Conservation (phyloP, 2,797 vertebrate genomes). For the Epinephelus awoara region DNA sequence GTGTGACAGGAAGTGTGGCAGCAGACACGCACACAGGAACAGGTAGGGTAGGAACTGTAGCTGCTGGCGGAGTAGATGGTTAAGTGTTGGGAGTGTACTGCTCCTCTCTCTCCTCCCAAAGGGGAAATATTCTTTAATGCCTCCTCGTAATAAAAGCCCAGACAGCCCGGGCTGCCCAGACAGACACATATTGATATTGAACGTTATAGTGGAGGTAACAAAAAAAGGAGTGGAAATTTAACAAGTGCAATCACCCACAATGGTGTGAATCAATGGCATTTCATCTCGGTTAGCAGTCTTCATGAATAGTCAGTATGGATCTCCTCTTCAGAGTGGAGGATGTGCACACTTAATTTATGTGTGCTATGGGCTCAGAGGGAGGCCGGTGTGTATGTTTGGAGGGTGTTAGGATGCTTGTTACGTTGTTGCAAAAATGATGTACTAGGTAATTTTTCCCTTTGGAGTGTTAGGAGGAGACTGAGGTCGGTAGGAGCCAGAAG, state of each 20-base stretch:
- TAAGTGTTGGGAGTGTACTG: neutral
- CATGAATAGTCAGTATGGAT: slow-evolving; percentile 26
- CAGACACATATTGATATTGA: slow-evolving; percentile 17
- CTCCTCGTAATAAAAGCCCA: slow-evolving; percentile 26
- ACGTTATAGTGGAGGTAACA: slow-evolving; percentile 19
- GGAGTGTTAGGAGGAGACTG: too few species aligned
- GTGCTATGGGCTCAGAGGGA: neutral
- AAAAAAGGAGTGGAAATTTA: slow-evolving; percentile 30
- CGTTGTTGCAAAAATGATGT: neutral
- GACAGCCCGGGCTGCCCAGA: slow-evolving; percentile 10
- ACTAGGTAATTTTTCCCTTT: too few species aligned
- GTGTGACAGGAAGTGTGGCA: neutral
- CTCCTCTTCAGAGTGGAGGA: neutral
- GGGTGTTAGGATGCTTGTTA: neutral
- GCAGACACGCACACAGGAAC: neutral
- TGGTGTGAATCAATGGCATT: slow-evolving; percentile 30
- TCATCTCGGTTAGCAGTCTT: slow-evolving; percentile 14
- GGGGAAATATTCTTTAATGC: slow-evolving; percentile 33
- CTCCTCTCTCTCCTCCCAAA: slow-evolving; percentile 3
- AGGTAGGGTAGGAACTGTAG: slow-evolving; percentile 9
- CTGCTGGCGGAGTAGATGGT: neutral
- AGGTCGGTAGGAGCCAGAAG: too few species aligned
- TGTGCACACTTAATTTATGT: slow-evolving; percentile 8
- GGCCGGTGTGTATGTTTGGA: neutral
- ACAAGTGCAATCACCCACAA: slow-evolving; percentile 30